Conservation (phyloP, 1,140 invertebrate species). For the Eubasilissa regina region DNA sequence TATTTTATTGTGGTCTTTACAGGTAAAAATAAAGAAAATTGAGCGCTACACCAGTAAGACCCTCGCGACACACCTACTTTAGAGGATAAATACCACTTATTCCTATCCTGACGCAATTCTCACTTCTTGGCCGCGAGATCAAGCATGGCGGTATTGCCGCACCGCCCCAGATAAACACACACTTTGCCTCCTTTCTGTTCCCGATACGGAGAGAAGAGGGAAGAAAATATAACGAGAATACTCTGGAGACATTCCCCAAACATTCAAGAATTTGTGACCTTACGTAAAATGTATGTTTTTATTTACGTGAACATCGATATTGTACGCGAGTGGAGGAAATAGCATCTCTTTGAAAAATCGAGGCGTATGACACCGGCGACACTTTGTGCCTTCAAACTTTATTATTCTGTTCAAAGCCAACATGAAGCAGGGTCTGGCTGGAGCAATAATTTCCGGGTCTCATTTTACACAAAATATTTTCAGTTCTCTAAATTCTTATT, state of each 20-base stretch:
- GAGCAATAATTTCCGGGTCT: constrained; percentile 9
- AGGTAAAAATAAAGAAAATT: too few relatives aligned
- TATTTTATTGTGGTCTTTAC: too few relatives aligned
- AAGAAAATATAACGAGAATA: constrained; percentile 36
- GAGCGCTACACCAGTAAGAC: too few relatives aligned
- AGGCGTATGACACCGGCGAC: constrained; percentile 27
- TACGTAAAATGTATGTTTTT: constrained; percentile 32
- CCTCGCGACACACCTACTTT: too few relatives aligned
- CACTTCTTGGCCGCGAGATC: too few relatives aligned
- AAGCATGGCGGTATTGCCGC: too few relatives aligned
- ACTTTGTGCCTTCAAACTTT: constrained; percentile 48
- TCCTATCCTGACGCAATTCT: too few relatives aligned
- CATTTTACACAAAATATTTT: constrained; percentile 11
- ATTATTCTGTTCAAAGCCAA: constrained; percentile 44
- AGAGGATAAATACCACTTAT: too few relatives aligned
- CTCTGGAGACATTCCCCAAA: constrained; percentile 8
- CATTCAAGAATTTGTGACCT: background rate
- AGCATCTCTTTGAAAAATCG: constrained; percentile 50
- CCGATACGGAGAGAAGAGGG: background rate
- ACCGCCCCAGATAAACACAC: too few relatives aligned
- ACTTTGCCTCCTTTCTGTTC: too few relatives aligned
- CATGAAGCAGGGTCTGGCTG: background rate
- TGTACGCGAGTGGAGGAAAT: constrained; percentile 38
- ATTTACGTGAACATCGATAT: constrained; percentile 49
- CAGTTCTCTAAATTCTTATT: constrained; percentile 18